phyloP scores from a whole-genome alignment of 1,140 invertebrate species.

The Nephotettix cincticeps region DNA sequence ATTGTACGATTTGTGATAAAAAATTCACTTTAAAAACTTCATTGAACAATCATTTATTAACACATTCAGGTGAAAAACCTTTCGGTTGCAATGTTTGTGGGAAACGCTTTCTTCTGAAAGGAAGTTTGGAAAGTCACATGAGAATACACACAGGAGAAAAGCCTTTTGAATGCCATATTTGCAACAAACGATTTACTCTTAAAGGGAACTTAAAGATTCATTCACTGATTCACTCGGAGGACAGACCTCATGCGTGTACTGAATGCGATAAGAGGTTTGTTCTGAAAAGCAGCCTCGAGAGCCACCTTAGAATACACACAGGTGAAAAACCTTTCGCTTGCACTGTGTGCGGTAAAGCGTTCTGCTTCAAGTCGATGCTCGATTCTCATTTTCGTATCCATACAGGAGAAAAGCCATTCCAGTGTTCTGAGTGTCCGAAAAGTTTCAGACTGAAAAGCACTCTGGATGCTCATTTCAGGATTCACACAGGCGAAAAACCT shows the following conservation, averaged over 20 bases:
- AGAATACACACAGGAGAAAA: constrained; percentile 45
- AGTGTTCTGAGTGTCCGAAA: constrained; percentile 50
- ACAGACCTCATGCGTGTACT: background rate
- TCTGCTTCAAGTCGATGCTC: constrained; percentile 52
- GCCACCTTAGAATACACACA: constrained; percentile 39
- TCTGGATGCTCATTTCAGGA: constrained; percentile 52
- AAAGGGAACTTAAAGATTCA: constrained; percentile 51
- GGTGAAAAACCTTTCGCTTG: constrained; percentile 50
- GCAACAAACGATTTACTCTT: constrained; percentile 50
- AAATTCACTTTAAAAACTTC: background rate
- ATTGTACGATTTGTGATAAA: constrained; percentile 46
- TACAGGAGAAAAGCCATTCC: constrained; percentile 47
- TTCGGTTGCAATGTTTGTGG: background rate
- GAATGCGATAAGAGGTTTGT: background rate
- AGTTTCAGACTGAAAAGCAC: constrained; percentile 57
- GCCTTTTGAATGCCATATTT: constrained; percentile 48
- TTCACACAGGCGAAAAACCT: constrained; percentile 58
- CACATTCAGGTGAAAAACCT: constrained; percentile 9
- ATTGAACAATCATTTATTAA: background rate
- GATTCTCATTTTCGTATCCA: constrained; percentile 50
- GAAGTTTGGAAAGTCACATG: background rate
- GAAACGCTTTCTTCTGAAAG: background rate
- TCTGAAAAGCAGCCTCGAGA: background rate
- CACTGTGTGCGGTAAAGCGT: constrained; percentile 49
- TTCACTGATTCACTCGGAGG: constrained; percentile 46